phyloP scores from a whole-genome alignment of 2,888 invertebrate genomes.

The Sesia apiformis region DNA sequence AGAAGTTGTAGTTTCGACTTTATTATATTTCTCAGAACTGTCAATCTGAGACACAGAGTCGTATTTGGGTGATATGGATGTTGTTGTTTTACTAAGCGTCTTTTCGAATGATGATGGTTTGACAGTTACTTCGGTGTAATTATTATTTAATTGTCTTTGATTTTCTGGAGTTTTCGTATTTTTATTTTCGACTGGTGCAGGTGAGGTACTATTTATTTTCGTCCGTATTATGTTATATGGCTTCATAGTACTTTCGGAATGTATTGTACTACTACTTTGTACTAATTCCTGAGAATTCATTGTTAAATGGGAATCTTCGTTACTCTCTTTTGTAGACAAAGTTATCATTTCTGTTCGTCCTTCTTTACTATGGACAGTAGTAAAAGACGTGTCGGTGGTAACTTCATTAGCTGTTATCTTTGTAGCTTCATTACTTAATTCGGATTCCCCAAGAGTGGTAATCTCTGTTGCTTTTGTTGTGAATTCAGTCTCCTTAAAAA shows the following conservation, averaged over 20 bases:
- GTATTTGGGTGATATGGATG: neutral
- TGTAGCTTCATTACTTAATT: neutral
- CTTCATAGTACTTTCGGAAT: slow-evolving; percentile 47
- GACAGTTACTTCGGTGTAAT: slow-evolving; percentile 26
- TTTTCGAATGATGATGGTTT: neutral
- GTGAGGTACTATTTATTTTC: slow-evolving; percentile 25
- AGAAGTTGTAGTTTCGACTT: too few species aligned
- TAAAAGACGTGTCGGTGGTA: slow-evolving; percentile 8
- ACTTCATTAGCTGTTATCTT: slow-evolving; percentile 9
- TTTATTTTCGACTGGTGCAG: slow-evolving; percentile 42
- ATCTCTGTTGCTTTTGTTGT: neutral
- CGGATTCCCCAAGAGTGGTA: slow-evolving; percentile 1
- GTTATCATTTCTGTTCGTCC: slow-evolving; percentile 15
- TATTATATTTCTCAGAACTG: neutral
- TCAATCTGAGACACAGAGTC: neutral
- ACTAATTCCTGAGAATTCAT: slow-evolving; percentile 39
- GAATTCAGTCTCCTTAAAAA: neutral
- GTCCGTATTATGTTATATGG: slow-evolving; percentile 26
- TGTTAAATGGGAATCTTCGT: slow-evolving; percentile 20
- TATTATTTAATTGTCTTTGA: slow-evolving; percentile 53
- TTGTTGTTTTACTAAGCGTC: neutral
- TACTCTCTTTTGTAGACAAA: slow-evolving; percentile 13
- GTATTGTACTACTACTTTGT: slow-evolving; percentile 50
- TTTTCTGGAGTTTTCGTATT: slow-evolving; percentile 61
- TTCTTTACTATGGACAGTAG: slow-evolving; percentile 10